phyloP scores from a whole-genome alignment of 2,797 vertebrate species.

The Sciaenops ocellatus region DNA sequence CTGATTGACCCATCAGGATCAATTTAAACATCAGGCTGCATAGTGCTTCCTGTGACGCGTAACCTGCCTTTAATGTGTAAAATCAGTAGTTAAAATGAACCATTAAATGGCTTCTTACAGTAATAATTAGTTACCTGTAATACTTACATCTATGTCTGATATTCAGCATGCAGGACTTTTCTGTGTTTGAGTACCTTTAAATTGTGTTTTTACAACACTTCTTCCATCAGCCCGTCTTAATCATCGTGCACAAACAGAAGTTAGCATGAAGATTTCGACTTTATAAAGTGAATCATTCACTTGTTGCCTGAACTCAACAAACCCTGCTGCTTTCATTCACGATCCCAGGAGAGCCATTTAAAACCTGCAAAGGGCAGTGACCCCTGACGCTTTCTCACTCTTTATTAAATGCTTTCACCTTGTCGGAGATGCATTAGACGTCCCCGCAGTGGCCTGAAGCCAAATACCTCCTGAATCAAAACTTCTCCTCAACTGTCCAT shows the following conservation, averaged over 20 bases:
- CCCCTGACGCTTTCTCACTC: slow-evolving; percentile 4
- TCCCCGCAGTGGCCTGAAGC: slow-evolving; percentile 17
- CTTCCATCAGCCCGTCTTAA: fast-evolving
- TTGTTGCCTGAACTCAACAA: background rate
- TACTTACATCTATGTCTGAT: background rate
- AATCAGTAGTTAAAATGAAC: background rate
- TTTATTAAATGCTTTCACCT: slow-evolving; percentile 58
- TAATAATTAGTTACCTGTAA: background rate
- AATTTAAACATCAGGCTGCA: background rate
- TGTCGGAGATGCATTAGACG: slow-evolving; percentile 35
- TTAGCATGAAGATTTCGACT: background rate
- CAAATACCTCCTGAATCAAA: slow-evolving; percentile 11
- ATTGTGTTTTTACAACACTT: background rate
- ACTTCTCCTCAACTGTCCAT: background rate
- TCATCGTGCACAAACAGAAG: background rate
- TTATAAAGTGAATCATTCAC: background rate
- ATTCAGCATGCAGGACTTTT: background rate
- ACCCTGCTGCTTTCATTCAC: slow-evolving; percentile 5
- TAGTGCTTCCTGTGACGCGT: too few species aligned
- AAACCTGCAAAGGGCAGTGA: slow-evolving; percentile 17
- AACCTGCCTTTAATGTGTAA: background rate
- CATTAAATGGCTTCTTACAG: background rate
- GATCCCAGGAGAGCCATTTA: slow-evolving; percentile 26
- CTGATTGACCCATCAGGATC: background rate
- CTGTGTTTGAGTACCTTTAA: background rate